Evolutionary conservation across 2,113 vertebrate species (phyloP).

Genomic region (Megaleporinus macrocephalus): DNA sequence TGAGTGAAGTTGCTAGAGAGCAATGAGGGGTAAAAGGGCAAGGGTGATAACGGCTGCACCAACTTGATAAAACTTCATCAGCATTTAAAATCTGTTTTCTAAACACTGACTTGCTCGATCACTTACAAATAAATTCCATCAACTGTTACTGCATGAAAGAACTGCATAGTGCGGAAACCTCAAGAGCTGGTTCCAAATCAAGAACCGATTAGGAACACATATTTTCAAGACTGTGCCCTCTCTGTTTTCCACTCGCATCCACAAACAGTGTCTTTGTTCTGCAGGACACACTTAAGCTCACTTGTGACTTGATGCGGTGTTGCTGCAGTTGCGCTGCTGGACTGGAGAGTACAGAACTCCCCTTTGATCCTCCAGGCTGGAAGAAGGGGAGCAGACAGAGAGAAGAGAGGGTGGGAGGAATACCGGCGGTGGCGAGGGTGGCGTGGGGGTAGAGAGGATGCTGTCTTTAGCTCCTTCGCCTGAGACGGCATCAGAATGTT

Average conservation of each 20-base stretch:
- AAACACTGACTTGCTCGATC: too few species aligned
- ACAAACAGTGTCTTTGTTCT: constrained; percentile 17
- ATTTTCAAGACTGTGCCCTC: neutral
- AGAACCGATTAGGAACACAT: neutral
- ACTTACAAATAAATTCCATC: too few species aligned
- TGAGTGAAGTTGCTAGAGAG: too few species aligned
- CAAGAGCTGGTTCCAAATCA: neutral
- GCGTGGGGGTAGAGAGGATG: neutral
- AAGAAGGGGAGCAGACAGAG: neutral
- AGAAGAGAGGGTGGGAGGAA: neutral
- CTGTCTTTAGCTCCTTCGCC: neutral
- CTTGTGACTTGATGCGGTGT: neutral
- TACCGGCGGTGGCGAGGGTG: neutral
- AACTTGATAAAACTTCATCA: too few species aligned
- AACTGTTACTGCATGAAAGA: too few species aligned
- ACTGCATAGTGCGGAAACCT: too few species aligned
- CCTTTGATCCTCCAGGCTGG: neutral
- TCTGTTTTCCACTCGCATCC: constrained; percentile 19
- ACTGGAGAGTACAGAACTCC: neutral
- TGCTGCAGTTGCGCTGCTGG: neutral
- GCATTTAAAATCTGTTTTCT: too few species aligned
- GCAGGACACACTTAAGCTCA: neutral
- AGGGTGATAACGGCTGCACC: too few species aligned
- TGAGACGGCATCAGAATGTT: neutral
- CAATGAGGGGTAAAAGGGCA: too few species aligned